Evolutionary conservation across 1,140 invertebrate genomes (phyloP), one percentile per base, ranked within the genome.

Genomic region (Venturia canescens): DNA sequence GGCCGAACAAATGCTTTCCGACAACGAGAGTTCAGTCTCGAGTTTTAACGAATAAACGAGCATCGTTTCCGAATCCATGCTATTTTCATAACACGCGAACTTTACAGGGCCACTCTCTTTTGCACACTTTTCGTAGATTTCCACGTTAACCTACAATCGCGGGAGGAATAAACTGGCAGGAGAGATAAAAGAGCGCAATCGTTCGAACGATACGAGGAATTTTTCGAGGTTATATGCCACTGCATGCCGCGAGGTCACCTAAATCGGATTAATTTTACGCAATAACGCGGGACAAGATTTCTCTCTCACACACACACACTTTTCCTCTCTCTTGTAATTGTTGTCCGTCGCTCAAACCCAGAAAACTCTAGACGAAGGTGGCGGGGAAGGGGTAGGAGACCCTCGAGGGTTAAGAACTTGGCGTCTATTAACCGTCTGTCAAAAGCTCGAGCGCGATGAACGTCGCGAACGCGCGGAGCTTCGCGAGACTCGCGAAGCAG

Each of bases 191-290:
- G 27, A 23, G 5, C 60, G 60, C 23, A 67, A 57, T 23, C 29
- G 50, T 79, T 75, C 34, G 26, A 66, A 34, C 48, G 3, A 21
- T 53, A 69, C 29, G 44, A 57, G 44, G 44, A 57, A 27, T 63
- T 71, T 80, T 76, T 78, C 75, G 72, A 80, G 83, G 79, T 80
- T 82, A 84, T 79, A 72, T 44, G 75, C 78, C 74, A 53, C 74
- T 71, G 72, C 70, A 80, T 71, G 72, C 70, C 71, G 86, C 89
- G 90, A 91, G 90, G 90, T 91, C 90, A 90, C 86, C 84, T 90
- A 90, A 91, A 91, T 91, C 85, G 88, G 89, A 91, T 91, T 90
- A 90, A 90, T 90, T 91, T 91, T 90, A 91, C 88, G 89, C 90
- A 31, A 27, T 72, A n/a, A n/a, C n/a, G 21, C n/a, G 21, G 26